Evolutionary conservation across 2,113 vertebrate genomes (phyloP), one percentile per base, ranked within the genome.

Genomic region (Dascyllus trimaculatus): DNA sequence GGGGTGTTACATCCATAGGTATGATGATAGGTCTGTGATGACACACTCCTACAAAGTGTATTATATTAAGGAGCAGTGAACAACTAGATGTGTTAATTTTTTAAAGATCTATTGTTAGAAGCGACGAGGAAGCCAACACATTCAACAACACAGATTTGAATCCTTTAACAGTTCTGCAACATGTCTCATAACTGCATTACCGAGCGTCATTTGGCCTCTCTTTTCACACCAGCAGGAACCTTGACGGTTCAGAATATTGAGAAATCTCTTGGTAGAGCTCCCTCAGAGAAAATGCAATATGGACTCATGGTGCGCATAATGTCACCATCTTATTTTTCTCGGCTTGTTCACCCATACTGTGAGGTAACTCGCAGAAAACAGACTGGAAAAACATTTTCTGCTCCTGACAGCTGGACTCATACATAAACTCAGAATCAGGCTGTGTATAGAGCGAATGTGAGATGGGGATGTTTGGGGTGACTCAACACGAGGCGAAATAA

Each of bases 281-380:
- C 67, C 56, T 77, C 32, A 14, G 68, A 75, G 67, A 84, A 63
- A 24, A 40, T 51, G 56, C 71, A 75, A 68, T 74, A 61, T 48
- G 64, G 68, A 69, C 53, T 59, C 65, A 51, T 40, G 67, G 32
- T 51, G 66, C 18, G 19, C 53, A 54, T 74, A 66, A 81, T 80
- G 65, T 82, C 75, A 66, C 68, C 19, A 22, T 73, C 64, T 46
- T 35, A 53, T 70, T 85, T 77, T 75, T 52, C 60, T 75, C 24
- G 1, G 56, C 38, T 69, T 21, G 53, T 60, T 78, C 79, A 45
- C 35, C 21, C 62, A 69, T 46, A 65, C 72, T 66, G 60, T 57
- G 51, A 76, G 32, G 38, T 60, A 80, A 70, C 73, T 74, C 52
- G 46, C 18, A 52, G 59, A 64, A 71, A 78, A 69, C 35, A 64